Base-by-base conservation (phyloP, 2,797 vertebrate species). In the Iguana delicatissima region DNA sequence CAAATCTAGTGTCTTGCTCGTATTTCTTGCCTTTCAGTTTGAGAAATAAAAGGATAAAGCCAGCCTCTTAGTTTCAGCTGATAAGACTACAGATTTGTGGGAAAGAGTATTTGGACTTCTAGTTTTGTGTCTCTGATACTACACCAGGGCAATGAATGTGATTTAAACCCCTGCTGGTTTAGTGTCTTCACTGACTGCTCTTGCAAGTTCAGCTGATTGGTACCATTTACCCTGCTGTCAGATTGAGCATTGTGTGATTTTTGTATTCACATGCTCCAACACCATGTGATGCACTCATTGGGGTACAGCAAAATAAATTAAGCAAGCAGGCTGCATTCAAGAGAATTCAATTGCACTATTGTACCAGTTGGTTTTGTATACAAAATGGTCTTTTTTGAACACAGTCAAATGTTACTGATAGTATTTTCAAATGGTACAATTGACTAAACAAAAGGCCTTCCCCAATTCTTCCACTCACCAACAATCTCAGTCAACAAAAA, bases 281-380 rank as follows among this genome's bases (percentile, higher is more conserved):
- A 8, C 52, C 85, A 79, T 0, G 0, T 22, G 73, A 69, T 46
- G 38, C 26, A 6, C 80, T 95, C 89, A 85, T 38, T 92, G 88
- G 87, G 64, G 24, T 74, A 80, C 64, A 0, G 8, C 29, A 84
- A 81, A 50, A 76, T 77, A 90, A 80, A 80, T 72, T 69, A 62
- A 95, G 94, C 80, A 92, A 76, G 91, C 92, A 64, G 87, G 77
- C 85, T 85, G 77, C 82, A 74, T 91, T 93, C 81, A 93, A 93
- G 86, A 67, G 90, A 57, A 22, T 55, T 95, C 90, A 93, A 90
- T 92, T 59, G 46, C 0, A 0, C 88, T 91, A 59, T 76, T 89
- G 90, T 95, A 62, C 69, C 64, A 20, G 92, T 88, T 52, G 83
- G 26, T 16, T 1, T 62, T 46, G 14, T 62, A 89, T 80, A 93